Conservation (phyloP, 1,140 invertebrate genomes). For the Hypsibius dujardini region DNA sequence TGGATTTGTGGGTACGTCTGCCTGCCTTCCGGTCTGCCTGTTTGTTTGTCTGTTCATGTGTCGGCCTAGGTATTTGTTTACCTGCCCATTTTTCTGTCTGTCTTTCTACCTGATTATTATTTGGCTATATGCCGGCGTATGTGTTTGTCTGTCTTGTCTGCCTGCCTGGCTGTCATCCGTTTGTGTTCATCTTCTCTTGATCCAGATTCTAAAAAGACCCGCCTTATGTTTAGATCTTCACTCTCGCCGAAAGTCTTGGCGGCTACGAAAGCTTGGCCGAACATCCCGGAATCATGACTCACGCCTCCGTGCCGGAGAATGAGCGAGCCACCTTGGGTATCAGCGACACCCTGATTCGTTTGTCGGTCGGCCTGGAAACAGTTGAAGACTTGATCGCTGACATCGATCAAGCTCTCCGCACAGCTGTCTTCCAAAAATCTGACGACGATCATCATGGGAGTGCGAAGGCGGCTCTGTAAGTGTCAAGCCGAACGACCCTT, state of each 20-base stretch:
- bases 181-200: neutral
- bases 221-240: constrained; percentile 37
- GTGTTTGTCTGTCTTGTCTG: neutral
- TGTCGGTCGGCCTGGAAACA: constrained; percentile 81
- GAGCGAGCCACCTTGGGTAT: constrained; percentile 59
- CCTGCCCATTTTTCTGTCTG: no score
- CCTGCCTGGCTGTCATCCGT: neutral
- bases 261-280: constrained; percentile 75
- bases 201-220: neutral
- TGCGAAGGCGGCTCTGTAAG: neutral
- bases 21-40: neutral
- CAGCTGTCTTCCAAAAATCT: constrained; percentile 22
- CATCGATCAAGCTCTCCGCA: constrained; percentile 52
- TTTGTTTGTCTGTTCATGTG: no score
- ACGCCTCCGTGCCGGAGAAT: constrained; percentile 41
- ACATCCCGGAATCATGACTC: constrained; percentile 34
- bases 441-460: neutral
- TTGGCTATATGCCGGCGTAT: no score
- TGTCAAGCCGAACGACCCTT: no score
- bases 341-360: constrained; percentile 60
- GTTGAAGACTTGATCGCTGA: constrained; percentile 69
- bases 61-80: no score
- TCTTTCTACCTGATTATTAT: no score
- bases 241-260: constrained; percentile 82
- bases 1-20: neutral